These are phyloP conservation scores for Plodia interpunctella DNA, from an alignment of 1,140 invertebrate genomes.

Conservation along the genomic window DNA sequence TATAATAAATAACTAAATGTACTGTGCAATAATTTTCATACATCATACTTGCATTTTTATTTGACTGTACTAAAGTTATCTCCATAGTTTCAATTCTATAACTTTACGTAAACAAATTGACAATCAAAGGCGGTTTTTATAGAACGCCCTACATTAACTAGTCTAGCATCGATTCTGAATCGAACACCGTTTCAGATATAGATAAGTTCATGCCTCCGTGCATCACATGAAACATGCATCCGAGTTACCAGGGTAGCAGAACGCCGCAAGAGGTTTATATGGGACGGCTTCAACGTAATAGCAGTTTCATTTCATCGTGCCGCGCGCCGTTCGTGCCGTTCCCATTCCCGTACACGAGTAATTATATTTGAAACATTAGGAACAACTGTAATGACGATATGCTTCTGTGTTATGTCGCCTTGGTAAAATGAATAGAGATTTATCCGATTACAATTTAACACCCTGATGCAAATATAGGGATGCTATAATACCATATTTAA, in stretches of 20 bases:
- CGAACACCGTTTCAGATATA: neutral
- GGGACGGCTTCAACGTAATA: neutral
- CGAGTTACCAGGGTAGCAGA: neutral
- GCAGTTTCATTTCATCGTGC: neutral
- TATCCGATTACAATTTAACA: neutral
- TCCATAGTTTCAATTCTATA: no score
- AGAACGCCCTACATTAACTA: no score
- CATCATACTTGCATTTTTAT: no score
- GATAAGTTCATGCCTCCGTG: neutral
- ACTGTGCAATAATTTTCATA: no score
- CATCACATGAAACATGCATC: constrained; percentile 4
- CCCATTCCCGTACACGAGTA: neutral
- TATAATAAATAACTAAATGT: no score
- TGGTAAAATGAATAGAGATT: neutral
- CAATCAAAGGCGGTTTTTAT: no score
- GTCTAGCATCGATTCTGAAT: no score
- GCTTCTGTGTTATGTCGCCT: constrained; percentile 1
- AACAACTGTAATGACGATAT: neutral
- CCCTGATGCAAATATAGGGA: no score
- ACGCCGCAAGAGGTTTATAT: neutral
- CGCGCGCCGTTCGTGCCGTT: neutral
- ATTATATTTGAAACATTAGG: constrained; percentile 1
- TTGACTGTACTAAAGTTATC: no score
- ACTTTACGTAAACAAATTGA: no score
- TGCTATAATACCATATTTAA: no score